Evolutionary conservation across 2,888 invertebrate genomes (phyloP), one percentile per base, ranked within the genome.

Genomic region (Diaprepes abbreviatus): DNA sequence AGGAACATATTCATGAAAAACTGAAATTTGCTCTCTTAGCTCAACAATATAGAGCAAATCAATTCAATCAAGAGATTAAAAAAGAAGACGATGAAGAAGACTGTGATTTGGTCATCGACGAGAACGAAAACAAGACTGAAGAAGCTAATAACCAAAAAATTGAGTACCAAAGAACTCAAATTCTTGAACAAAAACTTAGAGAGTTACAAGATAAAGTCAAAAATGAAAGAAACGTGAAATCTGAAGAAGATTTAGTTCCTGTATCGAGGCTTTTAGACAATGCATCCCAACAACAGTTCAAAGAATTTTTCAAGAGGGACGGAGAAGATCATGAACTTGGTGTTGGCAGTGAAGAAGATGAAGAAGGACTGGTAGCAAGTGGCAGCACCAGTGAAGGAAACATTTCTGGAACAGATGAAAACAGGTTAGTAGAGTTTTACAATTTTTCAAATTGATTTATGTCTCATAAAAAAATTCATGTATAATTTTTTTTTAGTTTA

Each of bases 401-500:
- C 78, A 91, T 91, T 77, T 93, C 93, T 10, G 94, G 93, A 72
- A 92, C 93, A 73, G 94, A 94, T 82, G 94, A 94, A 81, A 92
- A 91, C 81, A 88, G 88, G 90, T 90, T 83, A 86, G 87, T 86
- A 50, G 45, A 21, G 1, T 40, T 6, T 48, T 17, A 48, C n/a
- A 3, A 3, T 50, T 45, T 19, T 5, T 43, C 1, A 24, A 16
- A 59, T 14, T 21, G 10, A 7, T n/a, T 43, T 5, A 45, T 3
- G 9, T 2, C n/a, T n/a, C n/a, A n/a, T n/a, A n/a, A n/a, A n/a
- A n/a, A n/a, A n/a, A n/a, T n/a, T n/a, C n/a, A n/a, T n/a, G n/a
- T n/a, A n/a, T 28, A 28, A 19, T 31, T 14, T 9, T 21, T 12
- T n/a, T n/a, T n/a, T n/a, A n/a, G n/a, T n/a, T n/a, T n/a, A n/a